phyloP scores from a whole-genome alignment of 2,888 invertebrate genomes.

The Ophion ellenae region DNA sequence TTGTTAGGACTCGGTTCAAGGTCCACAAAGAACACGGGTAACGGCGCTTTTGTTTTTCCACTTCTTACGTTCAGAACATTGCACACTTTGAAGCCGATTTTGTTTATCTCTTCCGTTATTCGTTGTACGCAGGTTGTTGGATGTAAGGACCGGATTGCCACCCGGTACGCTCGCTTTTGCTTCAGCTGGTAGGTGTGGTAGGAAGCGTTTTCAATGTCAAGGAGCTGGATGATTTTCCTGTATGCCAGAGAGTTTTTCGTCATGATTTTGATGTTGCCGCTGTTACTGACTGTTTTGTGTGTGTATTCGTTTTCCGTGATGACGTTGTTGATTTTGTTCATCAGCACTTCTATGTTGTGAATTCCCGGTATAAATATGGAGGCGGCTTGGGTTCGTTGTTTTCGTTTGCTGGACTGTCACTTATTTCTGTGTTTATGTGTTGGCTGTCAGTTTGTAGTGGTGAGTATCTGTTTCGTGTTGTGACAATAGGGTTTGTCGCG shows the following conservation, averaged over 20 bases:
- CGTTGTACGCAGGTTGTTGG: slow-evolving; percentile 33
- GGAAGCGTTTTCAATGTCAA: slow-evolving; percentile 5
- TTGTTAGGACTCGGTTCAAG: slow-evolving; percentile 59
- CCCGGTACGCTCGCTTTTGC: slow-evolving; percentile 45
- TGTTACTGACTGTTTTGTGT: slow-evolving; percentile 16
- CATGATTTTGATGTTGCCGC: slow-evolving; percentile 18
- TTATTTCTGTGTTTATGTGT: not conserved
- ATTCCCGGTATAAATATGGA: slow-evolving; percentile 24
- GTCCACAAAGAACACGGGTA: slow-evolving; percentile 64
- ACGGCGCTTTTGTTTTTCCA: slow-evolving; percentile 51
- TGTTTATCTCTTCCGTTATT: slow-evolving; percentile 55
- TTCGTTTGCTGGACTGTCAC: slow-evolving; percentile 1
- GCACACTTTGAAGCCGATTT: slow-evolving; percentile 57
- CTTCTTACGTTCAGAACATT: slow-evolving; percentile 54
- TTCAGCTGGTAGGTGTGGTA: slow-evolving; percentile 54
- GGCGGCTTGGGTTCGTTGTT: slow-evolving; percentile 27
- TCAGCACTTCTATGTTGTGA: not conserved
- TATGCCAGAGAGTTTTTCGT: not conserved
- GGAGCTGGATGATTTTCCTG: not conserved
- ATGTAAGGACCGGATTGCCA: slow-evolving; percentile 42
- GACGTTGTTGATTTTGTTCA: slow-evolving; percentile 9
- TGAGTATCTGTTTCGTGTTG: slow-evolving; percentile 1
- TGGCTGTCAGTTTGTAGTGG: not conserved
- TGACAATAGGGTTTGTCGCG: not conserved
- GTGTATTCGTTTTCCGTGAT: not conserved